phyloP scores from a whole-genome alignment of 2,797 vertebrate species.

The Anisognathus igniventris region DNA sequence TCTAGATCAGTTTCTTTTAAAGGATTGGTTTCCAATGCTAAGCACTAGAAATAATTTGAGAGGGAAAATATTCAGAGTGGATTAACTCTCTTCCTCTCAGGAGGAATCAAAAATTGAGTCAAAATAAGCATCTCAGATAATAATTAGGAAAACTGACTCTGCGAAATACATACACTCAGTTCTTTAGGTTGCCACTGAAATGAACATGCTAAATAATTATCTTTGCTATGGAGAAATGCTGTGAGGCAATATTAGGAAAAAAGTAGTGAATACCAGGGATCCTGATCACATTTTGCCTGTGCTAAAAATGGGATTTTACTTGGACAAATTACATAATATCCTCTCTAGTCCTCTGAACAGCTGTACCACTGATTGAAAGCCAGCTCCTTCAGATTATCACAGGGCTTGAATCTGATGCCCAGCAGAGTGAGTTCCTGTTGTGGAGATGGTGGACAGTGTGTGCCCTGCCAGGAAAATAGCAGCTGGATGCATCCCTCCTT shows the following conservation, averaged over 20 bases:
- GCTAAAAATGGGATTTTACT: neutral
- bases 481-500: neutral
- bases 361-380: neutral
- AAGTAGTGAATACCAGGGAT: neutral
- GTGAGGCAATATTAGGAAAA: neutral
- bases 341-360: neutral
- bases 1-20: neutral
- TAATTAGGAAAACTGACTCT: neutral
- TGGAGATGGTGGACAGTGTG: accelerated
- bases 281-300: neutral
- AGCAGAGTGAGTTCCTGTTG: neutral
- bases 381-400: neutral
- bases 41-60: neutral
- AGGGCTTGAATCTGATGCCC: neutral
- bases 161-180: neutral
- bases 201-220: neutral
- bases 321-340: neutral
- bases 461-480: neutral
- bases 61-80: neutral
- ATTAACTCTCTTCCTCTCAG: neutral
- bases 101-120: neutral
- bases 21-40: neutral
- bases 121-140: conserved; percentile 19
- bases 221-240: neutral
- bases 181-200: neutral